A percentile compares a stretch with the other conserved stretches of the same genome.
These are phyloP conservation scores for Rhagophthalmus giganteus DNA, from an alignment of 2,888 invertebrate species.

Conservation along the genomic window DNA sequence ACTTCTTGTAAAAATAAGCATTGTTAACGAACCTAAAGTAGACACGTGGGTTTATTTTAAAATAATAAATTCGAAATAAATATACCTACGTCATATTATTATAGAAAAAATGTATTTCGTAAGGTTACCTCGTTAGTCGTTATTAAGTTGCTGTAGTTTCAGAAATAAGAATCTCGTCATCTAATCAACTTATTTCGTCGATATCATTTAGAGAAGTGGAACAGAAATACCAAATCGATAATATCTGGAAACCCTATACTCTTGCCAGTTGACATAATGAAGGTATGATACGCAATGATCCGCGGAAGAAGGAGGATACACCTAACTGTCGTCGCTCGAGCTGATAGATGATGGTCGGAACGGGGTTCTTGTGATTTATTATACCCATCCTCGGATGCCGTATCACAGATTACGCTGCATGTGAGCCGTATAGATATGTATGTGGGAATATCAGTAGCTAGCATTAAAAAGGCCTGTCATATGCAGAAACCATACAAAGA, in stretches of 20 bases:
- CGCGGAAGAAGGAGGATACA: constrained; percentile 34
- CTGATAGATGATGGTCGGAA: constrained; percentile 50
- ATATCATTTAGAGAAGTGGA: not conserved
- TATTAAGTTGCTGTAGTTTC: not conserved
- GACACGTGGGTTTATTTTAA: constrained; percentile 2
- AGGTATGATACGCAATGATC: constrained; percentile 35
- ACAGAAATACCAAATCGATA: constrained; percentile 11
- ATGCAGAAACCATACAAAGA: constrained; percentile 24
- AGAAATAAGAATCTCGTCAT: not conserved
- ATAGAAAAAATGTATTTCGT: not conserved
- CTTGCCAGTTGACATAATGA: constrained; percentile 23
- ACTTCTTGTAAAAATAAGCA: constrained; percentile 1
- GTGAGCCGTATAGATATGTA: constrained; percentile 50
- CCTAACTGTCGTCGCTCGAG: constrained; percentile 35
- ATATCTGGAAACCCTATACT: constrained; percentile 13
- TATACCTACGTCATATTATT: too few species aligned
- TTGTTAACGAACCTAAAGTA: constrained; percentile 3
- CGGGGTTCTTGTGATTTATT: constrained; percentile 53
- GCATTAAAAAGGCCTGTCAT: constrained; percentile 46
- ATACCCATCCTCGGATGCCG: constrained; percentile 51
- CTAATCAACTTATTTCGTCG: constrained; percentile 3
- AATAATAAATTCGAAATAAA: not conserved
- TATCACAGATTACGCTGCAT: constrained; percentile 53
- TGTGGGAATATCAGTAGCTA: constrained; percentile 52
- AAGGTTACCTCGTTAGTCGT: not conserved